Base-by-base conservation (phyloP, 1,140 invertebrate species). In the Hylaeus volcanicus region DNA sequence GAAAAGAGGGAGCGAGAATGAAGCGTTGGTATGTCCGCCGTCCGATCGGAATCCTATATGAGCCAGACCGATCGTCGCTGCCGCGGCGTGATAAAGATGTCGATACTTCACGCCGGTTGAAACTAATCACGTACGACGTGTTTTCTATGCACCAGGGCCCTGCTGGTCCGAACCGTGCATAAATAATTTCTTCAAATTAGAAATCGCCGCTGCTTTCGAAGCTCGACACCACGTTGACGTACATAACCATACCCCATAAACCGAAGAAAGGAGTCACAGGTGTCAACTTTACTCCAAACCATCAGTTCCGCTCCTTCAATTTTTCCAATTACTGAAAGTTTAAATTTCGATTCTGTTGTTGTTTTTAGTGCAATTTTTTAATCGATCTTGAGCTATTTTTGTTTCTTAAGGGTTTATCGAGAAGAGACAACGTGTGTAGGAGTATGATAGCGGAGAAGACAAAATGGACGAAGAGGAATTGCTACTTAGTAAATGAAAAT, bases 21-120 rank as follows among this genome's bases (percentile, higher is more conserved):
- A 74, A 73, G 68, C 71, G 77, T 75, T 73, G 64, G 66, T 72
- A 79, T 77, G 63, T 51, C 75, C 74, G 84, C 81, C 5, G 79
- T 88, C 75, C 83, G 83, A 88, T 84, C 68, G 56, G 87, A 89
- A 90, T 90, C 80, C 64, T 73, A 79, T 86, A 90, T 88, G 86
- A 86, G 84, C 69, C 80, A 26, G 43, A 39, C 39, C 72, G 58
- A 73, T 75, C 66, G 66, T 72, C 48, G 63, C 43, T 5, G 43
- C 26, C n/a, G 58, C 39, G 12, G 14, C 72, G 66, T 41, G 63
- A 71, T 74, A 70, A 55, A 69, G 75, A 63, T 64, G 76, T 83
- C 75, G 74, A 83, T 85, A 79, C 83, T 81, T 77, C 66, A 11
- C 26, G 11, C 14, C 5, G 39, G n/a, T n/a, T 2, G 41, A 84